Percentiles rank a stretch among this genome's conserved stretches.
These are phyloP conservation scores for Notarius lentiginosus DNA, from an alignment of 2,113 vertebrate genomes.

Conservation along the genomic window DNA sequence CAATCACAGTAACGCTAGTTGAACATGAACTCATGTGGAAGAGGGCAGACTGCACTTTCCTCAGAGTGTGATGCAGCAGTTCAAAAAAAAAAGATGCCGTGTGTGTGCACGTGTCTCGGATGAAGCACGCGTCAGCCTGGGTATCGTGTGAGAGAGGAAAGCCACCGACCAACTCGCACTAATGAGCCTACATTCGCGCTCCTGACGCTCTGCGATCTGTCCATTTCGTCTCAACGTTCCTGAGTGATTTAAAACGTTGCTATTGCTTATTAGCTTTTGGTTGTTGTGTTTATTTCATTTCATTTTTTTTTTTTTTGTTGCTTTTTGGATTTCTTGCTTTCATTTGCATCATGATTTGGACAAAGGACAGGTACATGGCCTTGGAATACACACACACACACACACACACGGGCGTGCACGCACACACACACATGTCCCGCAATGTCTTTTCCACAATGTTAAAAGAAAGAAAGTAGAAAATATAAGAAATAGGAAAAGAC, in stretches of 20 bases:
- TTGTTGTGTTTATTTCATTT: neutral
- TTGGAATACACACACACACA: conserved; percentile 2
- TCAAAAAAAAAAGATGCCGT: neutral
- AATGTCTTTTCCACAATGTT: neutral
- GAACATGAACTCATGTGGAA: neutral
- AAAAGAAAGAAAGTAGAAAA: neutral
- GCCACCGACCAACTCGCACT: no score
- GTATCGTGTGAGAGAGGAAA: no score
- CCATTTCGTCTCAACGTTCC: neutral
- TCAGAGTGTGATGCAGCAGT: neutral
- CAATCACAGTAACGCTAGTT: neutral
- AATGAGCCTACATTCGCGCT: neutral
- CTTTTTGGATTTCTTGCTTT: neutral
- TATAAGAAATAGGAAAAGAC: neutral
- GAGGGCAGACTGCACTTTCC: neutral
- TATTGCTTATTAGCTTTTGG: neutral
- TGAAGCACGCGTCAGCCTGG: no score
- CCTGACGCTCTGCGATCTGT: neutral
- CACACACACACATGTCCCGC: neutral
- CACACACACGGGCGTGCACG: neutral
- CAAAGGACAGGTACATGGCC: neutral
- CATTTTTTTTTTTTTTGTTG: neutral
- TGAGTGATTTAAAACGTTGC: neutral
- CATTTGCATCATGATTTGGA: neutral
- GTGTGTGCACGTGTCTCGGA: neutral